These are phyloP conservation scores for Buathra laborator DNA, from an alignment of 2,888 invertebrate species.

Conservation along the genomic window DNA sequence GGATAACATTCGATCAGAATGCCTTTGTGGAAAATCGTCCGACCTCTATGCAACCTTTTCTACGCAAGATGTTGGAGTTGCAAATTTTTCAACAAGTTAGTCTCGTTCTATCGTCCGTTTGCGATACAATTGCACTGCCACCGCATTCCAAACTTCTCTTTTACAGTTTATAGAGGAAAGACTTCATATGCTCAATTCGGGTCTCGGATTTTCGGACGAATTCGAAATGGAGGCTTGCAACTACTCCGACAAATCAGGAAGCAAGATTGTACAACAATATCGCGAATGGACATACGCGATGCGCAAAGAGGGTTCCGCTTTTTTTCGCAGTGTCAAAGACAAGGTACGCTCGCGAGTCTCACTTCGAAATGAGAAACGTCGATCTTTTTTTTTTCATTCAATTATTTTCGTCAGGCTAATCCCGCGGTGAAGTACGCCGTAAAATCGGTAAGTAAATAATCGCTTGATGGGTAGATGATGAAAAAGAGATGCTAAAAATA, in stretches of 20 bases:
- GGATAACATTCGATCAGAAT: constrained; percentile 94
- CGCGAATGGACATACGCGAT: constrained; percentile 93
- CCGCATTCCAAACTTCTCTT: constrained; percentile 7
- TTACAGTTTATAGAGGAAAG: constrained; percentile 97
- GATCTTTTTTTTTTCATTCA: too few species aligned
- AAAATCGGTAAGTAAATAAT: constrained; percentile 92
- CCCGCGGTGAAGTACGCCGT: constrained; percentile 97
- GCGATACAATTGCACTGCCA: too few species aligned
- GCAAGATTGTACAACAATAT: constrained; percentile 90
- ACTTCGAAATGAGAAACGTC: too few species aligned
- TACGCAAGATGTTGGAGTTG: constrained; percentile 95
- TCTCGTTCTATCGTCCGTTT: not conserved
- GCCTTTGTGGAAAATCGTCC: constrained; percentile 96
- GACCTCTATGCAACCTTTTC: constrained; percentile 93
- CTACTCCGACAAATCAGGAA: constrained; percentile 89
- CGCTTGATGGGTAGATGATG: constrained; percentile 1
- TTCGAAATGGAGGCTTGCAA: constrained; percentile 96
- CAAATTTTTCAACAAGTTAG: constrained; percentile 97
- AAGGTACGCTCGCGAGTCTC: constrained; percentile 87
- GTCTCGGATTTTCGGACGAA: constrained; percentile 96
- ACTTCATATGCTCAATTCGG: constrained; percentile 96
- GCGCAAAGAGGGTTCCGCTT: constrained; percentile 93
- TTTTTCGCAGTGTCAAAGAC: constrained; percentile 95
- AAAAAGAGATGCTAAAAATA: not conserved
- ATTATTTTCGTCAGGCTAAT: constrained; percentile 91